Base-by-base conservation (phyloP, 2,113 vertebrate species). In the Chaetura pelagica region DNA sequence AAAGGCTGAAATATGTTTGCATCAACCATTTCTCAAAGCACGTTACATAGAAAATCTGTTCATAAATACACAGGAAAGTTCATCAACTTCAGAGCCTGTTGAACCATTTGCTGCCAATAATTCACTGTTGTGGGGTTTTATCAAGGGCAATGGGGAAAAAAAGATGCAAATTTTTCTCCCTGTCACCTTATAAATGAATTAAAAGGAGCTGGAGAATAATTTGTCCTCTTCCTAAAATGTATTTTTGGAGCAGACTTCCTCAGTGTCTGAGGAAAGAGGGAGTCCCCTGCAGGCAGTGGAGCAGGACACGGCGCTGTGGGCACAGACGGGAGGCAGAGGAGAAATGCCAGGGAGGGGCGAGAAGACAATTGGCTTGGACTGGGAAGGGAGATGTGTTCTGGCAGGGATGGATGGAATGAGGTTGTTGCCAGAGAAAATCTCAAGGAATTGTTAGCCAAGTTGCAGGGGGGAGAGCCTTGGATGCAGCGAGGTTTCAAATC, bases 391-490 rank as follows among this genome's bases (percentile, higher is more conserved):
- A 95, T 84, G 38, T 5, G 3, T 87, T 96, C 88, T 96, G 95
- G 96, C 96, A 95, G 83, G 93, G 87, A 90, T 82, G 83, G 94
- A 95, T 95, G 91, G 94, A 94, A 91, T 72, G 80, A 94, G 84
- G 76, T 49, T 74, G 86, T 84, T 94, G 79, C 89, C 88, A 84
- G 80, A 89, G 67, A 94, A 94, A 94, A 92, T 85, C 92, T 91
- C 38, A 11, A 95, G 93, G 93, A 91, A 92, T 94, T 68, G 89
- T 6, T 5, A 87, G 89, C 86, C 84, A 62, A 85, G 91, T 20
- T 84, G 82, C 4, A 17, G 27, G 10, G 59, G 51, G 89, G 76
- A 18, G 81, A 90, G 66, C 82, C 62, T 87, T 76, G 91, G 92
- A 77, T 30, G 92, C 87, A 57, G 62, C 23, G 2, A 84, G 89